Evolutionary conservation across 2,888 invertebrate species (phyloP).

Genomic region (Dione juno): DNA sequence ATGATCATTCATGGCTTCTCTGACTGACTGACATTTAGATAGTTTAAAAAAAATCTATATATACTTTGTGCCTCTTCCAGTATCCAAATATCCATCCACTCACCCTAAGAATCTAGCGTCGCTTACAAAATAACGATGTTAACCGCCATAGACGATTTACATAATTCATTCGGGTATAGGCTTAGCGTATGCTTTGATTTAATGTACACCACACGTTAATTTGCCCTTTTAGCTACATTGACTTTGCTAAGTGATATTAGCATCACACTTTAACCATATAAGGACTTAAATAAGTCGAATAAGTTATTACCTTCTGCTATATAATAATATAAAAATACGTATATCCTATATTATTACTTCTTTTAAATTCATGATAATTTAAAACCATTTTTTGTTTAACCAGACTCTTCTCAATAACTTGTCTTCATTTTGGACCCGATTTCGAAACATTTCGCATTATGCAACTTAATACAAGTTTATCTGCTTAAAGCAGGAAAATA

Average conservation of each 20-base stretch:
- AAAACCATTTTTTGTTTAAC: too few relatives aligned
- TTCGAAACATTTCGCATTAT: too few relatives aligned
- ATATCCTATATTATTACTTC: too few relatives aligned
- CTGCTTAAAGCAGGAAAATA: too few relatives aligned
- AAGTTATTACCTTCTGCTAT: background rate
- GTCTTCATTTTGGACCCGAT: too few relatives aligned
- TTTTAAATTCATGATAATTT: too few relatives aligned
- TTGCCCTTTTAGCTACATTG: slow-evolving; percentile 53
- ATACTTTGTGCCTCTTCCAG: slow-evolving; percentile 49
- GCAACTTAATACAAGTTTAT: too few relatives aligned
- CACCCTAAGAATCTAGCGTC: slow-evolving; percentile 65
- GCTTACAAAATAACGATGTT: slow-evolving; percentile 82
- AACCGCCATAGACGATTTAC: slow-evolving; percentile 79
- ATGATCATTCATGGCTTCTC: too few relatives aligned
- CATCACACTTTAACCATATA: slow-evolving; percentile 2
- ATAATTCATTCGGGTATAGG: slow-evolving; percentile 73
- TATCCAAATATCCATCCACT: slow-evolving; percentile 37
- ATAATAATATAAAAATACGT: too few relatives aligned
- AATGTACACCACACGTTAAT: slow-evolving; percentile 62
- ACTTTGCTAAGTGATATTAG: slow-evolving; percentile 35
- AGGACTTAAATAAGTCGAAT: background rate
- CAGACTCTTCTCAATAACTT: too few relatives aligned
- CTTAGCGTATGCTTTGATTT: slow-evolving; percentile 65
- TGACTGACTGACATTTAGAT: background rate
- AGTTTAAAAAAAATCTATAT: background rate